A percentile compares a stretch with the other conserved stretches of the same genome.
Conservation (phyloP, 2,888 invertebrate genomes). For the Brachylomia viminalis region DNA sequence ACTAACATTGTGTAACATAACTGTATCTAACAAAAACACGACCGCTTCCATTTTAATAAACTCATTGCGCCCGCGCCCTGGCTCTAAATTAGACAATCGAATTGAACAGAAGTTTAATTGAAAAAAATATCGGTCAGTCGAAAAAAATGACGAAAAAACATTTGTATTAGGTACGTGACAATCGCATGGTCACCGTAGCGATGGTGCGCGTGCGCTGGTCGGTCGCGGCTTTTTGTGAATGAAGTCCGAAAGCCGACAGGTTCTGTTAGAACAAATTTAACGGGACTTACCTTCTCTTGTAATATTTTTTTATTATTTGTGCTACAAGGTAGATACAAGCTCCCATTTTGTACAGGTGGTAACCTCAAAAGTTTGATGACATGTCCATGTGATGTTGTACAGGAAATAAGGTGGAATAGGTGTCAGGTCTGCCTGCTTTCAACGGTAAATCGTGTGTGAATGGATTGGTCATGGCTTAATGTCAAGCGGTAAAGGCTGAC, state of each 20-base stretch:
- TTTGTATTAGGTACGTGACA: slow-evolving; percentile 79
- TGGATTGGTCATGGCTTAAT: slow-evolving; percentile 34
- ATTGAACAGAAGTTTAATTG: slow-evolving; percentile 60
- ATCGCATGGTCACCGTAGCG: slow-evolving; percentile 78
- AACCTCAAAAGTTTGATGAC: slow-evolving; percentile 63
- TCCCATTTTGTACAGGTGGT: slow-evolving; percentile 68
- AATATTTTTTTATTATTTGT: slow-evolving; percentile 76
- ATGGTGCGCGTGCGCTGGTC: slow-evolving; percentile 82
- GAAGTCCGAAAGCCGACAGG: slow-evolving; percentile 81
- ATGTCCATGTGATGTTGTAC: slow-evolving; percentile 55
- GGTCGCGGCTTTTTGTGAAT: slow-evolving; percentile 86
- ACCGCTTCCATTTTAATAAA: slow-evolving; percentile 63
- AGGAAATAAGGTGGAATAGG: slow-evolving; percentile 53
- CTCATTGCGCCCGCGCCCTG: slow-evolving; percentile 54
- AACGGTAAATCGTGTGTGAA: slow-evolving; percentile 42
- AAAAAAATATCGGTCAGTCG: slow-evolving; percentile 72
- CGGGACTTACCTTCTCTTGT: slow-evolving; percentile 79
- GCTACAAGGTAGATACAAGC: slow-evolving; percentile 70
- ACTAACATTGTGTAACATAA: slow-evolving; percentile 63
- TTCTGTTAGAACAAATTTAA: slow-evolving; percentile 87
- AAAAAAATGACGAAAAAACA: slow-evolving; percentile 69
- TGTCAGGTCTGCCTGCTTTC: slow-evolving; percentile 31
- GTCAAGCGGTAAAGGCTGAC: slow-evolving; percentile 15
- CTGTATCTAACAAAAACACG: slow-evolving; percentile 61
- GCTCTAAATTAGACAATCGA: slow-evolving; percentile 61